phyloP scores from a whole-genome alignment of 2,113 vertebrate species.

The Solea solea region DNA sequence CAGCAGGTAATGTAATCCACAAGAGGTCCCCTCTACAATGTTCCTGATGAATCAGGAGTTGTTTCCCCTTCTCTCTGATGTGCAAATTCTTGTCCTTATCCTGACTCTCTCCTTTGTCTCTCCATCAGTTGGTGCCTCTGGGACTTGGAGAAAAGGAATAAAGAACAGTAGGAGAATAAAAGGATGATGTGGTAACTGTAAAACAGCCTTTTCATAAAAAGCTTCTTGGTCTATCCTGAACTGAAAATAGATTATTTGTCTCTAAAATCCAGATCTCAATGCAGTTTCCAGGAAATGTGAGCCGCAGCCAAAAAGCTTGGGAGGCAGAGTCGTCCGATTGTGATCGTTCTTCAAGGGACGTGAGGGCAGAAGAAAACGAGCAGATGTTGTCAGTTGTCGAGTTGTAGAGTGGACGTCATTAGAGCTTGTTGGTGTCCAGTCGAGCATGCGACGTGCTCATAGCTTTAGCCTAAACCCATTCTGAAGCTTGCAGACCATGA shows the following conservation, averaged over 20 bases:
- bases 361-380: constrained; percentile 28
- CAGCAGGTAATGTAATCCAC: constrained; percentile 26
- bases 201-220: constrained; percentile 54
- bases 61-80: constrained; percentile 37
- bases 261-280: constrained; percentile 54
- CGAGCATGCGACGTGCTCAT: constrained; percentile 55
- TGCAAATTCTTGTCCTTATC: constrained; percentile 70
- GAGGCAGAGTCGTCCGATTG: constrained; percentile 40
- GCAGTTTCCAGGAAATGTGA: constrained; percentile 61
- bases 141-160: constrained; percentile 47
- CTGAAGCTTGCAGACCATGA: constrained; percentile 18
- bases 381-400: not conserved
- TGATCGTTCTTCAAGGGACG: constrained; percentile 44
- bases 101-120: constrained; percentile 76
- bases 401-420: constrained; percentile 19
- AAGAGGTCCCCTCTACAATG: constrained; percentile 29
- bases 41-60: constrained; percentile 57
- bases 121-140: constrained; percentile 77
- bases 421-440: constrained; percentile 48
- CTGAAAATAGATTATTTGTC: constrained; percentile 55
- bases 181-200: constrained; percentile 52
- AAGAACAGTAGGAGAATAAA: constrained; percentile 46
- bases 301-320: constrained; percentile 44
- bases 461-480: constrained; percentile 42
- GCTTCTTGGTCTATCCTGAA: constrained; percentile 43